phyloP scores from a whole-genome alignment of 2,113 vertebrate species.

The Petrocephalus microphthalmus region DNA sequence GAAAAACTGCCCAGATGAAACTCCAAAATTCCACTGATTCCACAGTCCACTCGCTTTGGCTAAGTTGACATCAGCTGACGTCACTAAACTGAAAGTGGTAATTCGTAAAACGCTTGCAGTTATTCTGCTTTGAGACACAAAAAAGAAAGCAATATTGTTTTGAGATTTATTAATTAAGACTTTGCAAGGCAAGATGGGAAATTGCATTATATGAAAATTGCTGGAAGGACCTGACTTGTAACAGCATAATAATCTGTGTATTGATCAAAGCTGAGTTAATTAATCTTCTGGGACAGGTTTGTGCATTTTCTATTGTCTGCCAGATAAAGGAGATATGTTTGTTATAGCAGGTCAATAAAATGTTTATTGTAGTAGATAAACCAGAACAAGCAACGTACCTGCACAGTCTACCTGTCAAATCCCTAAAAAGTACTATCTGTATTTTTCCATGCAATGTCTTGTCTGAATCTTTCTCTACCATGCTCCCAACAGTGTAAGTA shows the following conservation, averaged over 20 bases:
- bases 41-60: neutral
- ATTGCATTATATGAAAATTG: neutral
- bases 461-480: neutral
- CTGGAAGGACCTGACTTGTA: neutral
- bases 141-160: neutral
- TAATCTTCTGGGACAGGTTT: slow-evolving; percentile 35
- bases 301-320: slow-evolving; percentile 20
- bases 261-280: slow-evolving; percentile 35
- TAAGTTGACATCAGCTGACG: neutral
- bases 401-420: neutral
- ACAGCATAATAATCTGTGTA: slow-evolving; percentile 16
- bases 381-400: neutral
- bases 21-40: neutral
- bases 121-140: neutral
- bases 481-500: neutral
- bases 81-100: neutral
- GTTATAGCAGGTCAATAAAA: neutral
- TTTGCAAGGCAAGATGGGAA: neutral
- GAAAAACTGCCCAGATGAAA: neutral
- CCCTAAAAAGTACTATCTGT: neutral
- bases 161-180: neutral
- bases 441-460: neutral
- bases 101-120: neutral
- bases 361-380: neutral
- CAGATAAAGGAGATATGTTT: neutral